These are phyloP conservation scores for Poeciliopsis paucimaculata DNA, from an alignment of 2,797 vertebrate species.

Conservation along the genomic window DNA sequence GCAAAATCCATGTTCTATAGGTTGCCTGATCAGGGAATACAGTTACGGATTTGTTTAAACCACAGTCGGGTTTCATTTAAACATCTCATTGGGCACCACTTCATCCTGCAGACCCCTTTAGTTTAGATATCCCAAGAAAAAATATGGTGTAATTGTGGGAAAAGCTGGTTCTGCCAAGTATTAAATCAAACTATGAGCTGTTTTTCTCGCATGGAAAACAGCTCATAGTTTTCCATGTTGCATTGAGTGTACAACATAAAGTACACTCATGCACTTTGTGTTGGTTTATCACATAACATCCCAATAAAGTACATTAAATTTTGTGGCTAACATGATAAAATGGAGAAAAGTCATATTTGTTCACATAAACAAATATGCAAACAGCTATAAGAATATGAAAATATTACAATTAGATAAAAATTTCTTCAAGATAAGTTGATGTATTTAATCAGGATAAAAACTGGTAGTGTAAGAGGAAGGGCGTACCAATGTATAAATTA, in stretches of 20 bases:
- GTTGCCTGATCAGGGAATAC: not conserved
- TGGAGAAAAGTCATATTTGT: not conserved
- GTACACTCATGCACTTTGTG: not conserved
- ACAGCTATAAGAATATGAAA: not conserved
- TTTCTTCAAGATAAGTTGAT: not conserved
- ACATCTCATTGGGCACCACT: not conserved
- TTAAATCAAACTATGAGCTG: not conserved
- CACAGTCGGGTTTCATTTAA: not conserved
- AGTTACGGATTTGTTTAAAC: not conserved
- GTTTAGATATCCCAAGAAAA: not conserved
- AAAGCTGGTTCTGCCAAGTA: not conserved
- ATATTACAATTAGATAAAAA: not conserved
- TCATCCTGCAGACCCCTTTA: not conserved
- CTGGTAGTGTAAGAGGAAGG: not conserved
- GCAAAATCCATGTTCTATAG: not conserved
- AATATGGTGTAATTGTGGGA: not conserved
- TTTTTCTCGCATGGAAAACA: not conserved
- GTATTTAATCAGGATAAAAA: not conserved
- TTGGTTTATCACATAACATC: not conserved
- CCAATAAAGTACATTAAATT: not conserved
- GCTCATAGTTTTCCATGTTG: too few relatives aligned
- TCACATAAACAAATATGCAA: not conserved
- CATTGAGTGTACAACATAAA: too few relatives aligned
- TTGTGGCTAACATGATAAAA: not conserved
- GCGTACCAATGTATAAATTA: not conserved